Base-by-base conservation (phyloP, 2,888 invertebrate species). In the Polia nebulosa region DNA sequence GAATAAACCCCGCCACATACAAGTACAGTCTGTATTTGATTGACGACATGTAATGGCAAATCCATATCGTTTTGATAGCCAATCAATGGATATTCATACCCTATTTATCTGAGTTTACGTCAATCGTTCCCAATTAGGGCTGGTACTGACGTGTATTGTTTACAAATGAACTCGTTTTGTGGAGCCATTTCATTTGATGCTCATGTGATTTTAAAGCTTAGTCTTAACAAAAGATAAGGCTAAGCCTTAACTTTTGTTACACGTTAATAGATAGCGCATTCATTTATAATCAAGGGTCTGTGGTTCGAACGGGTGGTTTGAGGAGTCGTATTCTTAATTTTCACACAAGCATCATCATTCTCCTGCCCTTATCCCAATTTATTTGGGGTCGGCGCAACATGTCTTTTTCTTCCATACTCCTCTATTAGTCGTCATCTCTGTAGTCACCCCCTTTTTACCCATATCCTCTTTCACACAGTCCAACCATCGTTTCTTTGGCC, bases 101-200 rank as follows among this genome's bases (percentile, higher is more conserved):
- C 44, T 60, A 39, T 80, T 68, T 60, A 76, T 68, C 55, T 44
- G 53, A 76, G 67, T 86, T 78, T 83, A 80, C 87, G 87, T 88
- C 87, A 87, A 81, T 82, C 70, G 64, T 52, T 62, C 85, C 82
- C 57, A 70, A 83, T 86, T 76, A 80, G 87, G 82, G 4, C 44
- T 7, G 34, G 8, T 39, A 60, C 53, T 75, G 29, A 78, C 80
- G 74, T 75, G 76, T 45, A 11, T 9, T 64, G 82, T 61, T 49
- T 79, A 68, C 52, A 64, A 7, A 80, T 72, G 60, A 56, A 36
- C 11, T 66, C 22, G 60, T 71, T 70, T 61, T 47, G 52, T 53
- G 59, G 32, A 27, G 51, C 13, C n/a, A 49, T 73, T 76, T 76
- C 47, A 65, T 63, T 76, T 81, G 52, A 68, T 72, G 65, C 52